A percentile compares a stretch with the other conserved stretches of the same genome.
Evolutionary conservation across 2,888 invertebrate genomes (phyloP).

Genomic region (Crepidodera aurea): DNA sequence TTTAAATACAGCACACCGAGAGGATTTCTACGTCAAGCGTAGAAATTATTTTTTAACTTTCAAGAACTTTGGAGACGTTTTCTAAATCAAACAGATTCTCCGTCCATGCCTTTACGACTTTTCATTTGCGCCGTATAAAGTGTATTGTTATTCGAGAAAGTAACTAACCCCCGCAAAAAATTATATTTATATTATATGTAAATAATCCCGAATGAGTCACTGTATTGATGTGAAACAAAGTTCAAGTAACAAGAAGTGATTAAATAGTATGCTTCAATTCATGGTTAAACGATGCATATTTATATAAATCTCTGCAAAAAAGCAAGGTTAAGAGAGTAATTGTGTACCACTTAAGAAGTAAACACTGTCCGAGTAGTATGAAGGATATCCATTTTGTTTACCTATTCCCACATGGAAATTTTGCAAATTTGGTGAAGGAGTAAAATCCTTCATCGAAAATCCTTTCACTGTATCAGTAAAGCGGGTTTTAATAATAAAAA

Average conservation of each 20-base stretch:
- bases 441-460: too few species aligned
- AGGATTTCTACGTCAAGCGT: too few species aligned
- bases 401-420: too few species aligned
- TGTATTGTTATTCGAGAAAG: slow-evolving; percentile 3
- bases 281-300: slow-evolving; percentile 8
- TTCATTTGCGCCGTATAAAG: slow-evolving; percentile 8
- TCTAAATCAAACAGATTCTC: too few species aligned
- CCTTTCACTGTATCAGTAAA: too few species aligned
- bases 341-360: neutral
- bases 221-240: slow-evolving; percentile 9
- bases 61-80: too few species aligned
- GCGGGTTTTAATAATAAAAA: too few species aligned
- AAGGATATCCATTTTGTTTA: neutral
- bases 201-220: slow-evolving; percentile 7
- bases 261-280: slow-evolving; percentile 18
- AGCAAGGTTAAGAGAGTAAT: slow-evolving; percentile 20
- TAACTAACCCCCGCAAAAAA: slow-evolving; percentile 9
- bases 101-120: slow-evolving; percentile 18
- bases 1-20: too few species aligned
- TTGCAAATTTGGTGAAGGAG: too few species aligned
- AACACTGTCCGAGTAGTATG: neutral
- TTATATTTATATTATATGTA: slow-evolving; percentile 13
- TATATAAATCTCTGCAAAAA: neutral
- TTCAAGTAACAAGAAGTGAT: slow-evolving; percentile 13
- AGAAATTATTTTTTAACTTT: too few species aligned